Evolutionary conservation across 2,888 invertebrate species (phyloP).

Genomic region (Ephialtes manifestator): DNA sequence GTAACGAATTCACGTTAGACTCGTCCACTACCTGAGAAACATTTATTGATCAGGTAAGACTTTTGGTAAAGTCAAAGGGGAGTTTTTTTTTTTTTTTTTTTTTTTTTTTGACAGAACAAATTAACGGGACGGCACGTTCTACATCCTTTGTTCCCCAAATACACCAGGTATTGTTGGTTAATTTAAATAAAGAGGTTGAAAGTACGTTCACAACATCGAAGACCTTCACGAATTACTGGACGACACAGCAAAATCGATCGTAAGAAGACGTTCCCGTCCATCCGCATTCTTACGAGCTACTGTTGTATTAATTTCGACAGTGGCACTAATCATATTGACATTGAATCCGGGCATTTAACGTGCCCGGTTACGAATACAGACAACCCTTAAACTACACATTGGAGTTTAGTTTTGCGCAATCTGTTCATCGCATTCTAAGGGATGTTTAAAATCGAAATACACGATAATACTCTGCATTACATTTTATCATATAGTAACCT

Average conservation of each 20-base stretch:
- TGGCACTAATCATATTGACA: background rate
- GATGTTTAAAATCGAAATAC: background rate
- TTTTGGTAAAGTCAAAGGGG: background rate
- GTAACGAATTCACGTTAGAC: slow-evolving; percentile 90
- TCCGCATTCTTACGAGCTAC: background rate
- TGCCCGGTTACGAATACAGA: background rate
- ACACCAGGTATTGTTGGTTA: slow-evolving; percentile 9
- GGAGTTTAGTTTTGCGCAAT: too few species aligned
- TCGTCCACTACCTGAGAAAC: slow-evolving; percentile 93
- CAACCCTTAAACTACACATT: background rate
- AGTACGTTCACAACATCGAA: slow-evolving; percentile 5
- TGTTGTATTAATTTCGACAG: background rate
- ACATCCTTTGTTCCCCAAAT: slow-evolving; percentile 21
- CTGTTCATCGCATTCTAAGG: too few species aligned
- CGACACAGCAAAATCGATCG: background rate
- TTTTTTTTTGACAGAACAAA: slow-evolving; percentile 38
- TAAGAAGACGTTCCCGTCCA: background rate
- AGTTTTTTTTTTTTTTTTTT: slow-evolving; percentile 7
- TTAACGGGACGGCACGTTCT: slow-evolving; percentile 55
- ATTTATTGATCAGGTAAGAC: slow-evolving; percentile 34
- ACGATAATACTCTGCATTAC: too few species aligned
- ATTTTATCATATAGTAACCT: too few species aligned
- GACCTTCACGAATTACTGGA: background rate
- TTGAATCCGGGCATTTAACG: background rate
- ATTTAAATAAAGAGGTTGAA: slow-evolving; percentile 36